Evolutionary conservation across 2,113 vertebrate genomes (phyloP).

Genomic region (Neopipo cinnamomea): DNA sequence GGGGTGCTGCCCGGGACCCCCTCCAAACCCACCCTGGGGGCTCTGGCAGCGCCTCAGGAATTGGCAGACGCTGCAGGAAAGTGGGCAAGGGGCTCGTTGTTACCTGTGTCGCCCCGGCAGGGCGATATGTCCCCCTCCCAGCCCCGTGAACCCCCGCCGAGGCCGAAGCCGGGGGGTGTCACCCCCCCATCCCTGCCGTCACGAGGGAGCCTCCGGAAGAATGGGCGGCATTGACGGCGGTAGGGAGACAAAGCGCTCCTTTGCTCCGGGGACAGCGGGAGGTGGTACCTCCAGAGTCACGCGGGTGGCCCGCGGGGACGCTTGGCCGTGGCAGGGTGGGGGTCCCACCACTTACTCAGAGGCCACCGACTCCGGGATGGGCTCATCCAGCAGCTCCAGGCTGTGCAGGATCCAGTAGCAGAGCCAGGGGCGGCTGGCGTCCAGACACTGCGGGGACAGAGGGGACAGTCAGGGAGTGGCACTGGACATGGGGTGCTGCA

Average conservation of each 20-base stretch:
- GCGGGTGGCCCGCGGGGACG: not conserved
- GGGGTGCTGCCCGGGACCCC: conserved; percentile 89
- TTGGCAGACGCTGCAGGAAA: conserved; percentile 81
- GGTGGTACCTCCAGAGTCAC: not conserved
- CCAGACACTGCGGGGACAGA: conserved; percentile 83
- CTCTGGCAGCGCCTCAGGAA: conserved; percentile 91
- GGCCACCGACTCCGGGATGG: conserved; percentile 81
- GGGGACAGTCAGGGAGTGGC: not conserved
- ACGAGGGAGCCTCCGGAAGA: conserved; percentile 64
- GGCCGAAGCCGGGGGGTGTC: not conserved
- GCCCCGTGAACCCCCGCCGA: not conserved
- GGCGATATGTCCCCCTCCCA: not conserved
- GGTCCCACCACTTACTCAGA: conserved; percentile 85
- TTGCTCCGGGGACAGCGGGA: conserved; percentile 48
- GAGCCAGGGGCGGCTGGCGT: conserved; percentile 96
- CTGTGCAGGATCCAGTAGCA: conserved; percentile 99
- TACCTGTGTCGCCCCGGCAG: not conserved
- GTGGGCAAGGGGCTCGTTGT: not conserved
- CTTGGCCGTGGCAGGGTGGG: not conserved
- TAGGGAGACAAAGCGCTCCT: conserved; percentile 67
- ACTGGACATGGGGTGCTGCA: not conserved
- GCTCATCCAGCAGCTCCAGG: conserved; percentile 90
- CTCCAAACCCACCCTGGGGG: conserved; percentile 88
- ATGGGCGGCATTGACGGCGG: conserved; percentile 68
- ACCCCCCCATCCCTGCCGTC: conserved; percentile 35